Conservation (phyloP, 2,113 vertebrate species). For the Choloepus hoffmanni region DNA sequence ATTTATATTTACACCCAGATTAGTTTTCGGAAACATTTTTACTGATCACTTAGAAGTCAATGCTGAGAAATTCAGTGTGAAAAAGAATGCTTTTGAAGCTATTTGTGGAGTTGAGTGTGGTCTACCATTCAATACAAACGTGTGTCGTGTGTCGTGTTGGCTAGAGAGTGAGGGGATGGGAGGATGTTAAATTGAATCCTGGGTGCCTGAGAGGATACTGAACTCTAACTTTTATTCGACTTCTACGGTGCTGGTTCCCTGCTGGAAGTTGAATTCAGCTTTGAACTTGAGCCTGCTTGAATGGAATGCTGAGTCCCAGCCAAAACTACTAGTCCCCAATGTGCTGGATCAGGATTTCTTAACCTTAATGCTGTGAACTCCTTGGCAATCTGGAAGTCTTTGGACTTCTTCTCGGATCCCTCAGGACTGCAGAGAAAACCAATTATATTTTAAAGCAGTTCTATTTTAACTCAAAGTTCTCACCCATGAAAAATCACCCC, state of each 20-base stretch:
- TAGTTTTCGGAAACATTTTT: slow-evolving; percentile 8
- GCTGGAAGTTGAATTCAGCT: background rate
- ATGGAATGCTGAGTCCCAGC: background rate
- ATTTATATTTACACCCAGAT: background rate
- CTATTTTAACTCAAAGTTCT: background rate
- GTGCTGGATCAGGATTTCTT: background rate
- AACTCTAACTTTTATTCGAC: background rate
- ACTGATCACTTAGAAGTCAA: background rate
- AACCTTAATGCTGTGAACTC: background rate
- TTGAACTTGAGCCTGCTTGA: background rate
- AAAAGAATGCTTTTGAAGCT: background rate
- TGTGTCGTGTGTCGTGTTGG: rapidly evolving
- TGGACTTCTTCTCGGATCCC: background rate
- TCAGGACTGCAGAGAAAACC: background rate
- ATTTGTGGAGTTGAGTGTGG: background rate
- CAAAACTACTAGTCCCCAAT: background rate
- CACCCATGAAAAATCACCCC: background rate
- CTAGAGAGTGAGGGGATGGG: background rate
- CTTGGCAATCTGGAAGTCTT: background rate
- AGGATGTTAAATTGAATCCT: background rate
- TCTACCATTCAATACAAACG: background rate
- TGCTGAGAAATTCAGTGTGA: background rate
- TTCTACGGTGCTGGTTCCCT: background rate
- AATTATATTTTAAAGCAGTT: background rate
- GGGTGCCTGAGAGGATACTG: background rate